phyloP scores from a whole-genome alignment of 2,888 invertebrate species.

The Tetrapedia diversipes region DNA sequence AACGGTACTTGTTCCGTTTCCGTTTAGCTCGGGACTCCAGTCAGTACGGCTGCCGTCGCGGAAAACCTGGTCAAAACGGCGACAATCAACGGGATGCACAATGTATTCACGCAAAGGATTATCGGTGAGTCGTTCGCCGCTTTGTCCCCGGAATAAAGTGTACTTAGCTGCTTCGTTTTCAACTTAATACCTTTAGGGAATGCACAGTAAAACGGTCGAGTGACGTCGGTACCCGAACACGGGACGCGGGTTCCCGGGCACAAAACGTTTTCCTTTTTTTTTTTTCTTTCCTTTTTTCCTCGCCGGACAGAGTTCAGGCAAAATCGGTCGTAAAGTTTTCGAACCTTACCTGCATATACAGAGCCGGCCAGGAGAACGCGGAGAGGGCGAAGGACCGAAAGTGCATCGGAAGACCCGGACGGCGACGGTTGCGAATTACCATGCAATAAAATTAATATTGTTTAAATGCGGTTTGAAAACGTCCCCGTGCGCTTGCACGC shows the following conservation, averaged over 20 bases:
- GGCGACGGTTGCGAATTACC: conserved; percentile 61
- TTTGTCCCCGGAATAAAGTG: conserved; percentile 70
- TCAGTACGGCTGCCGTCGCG: conserved; percentile 7
- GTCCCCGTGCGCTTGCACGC: conserved; percentile 45
- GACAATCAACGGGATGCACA: conserved; percentile 15
- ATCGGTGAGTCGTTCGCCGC: conserved; percentile 68
- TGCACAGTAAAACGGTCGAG: conserved; percentile 48
- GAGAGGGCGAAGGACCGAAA: conserved; percentile 9
- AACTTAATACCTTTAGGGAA: conserved; percentile 56
- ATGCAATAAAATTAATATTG: conserved; percentile 74
- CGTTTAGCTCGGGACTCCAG: conserved; percentile 1
- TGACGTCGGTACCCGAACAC: conserved; percentile 25
- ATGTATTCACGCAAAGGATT: conserved; percentile 67
- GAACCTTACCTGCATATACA: conserved; percentile 43
- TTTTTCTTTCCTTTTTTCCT: conserved; percentile 6
- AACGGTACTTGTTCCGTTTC: background rate
- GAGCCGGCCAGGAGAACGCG: background rate
- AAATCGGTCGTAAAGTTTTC: conserved; percentile 46
- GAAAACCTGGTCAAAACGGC: background rate
- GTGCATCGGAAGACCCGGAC: conserved; percentile 5
- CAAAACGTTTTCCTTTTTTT: conserved; percentile 24
- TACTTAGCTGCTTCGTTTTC: conserved; percentile 62
- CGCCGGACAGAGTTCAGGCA: conserved; percentile 1
- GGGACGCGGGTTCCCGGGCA: background rate
- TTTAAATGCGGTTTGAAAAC: conserved; percentile 74